phyloP scores from a whole-genome alignment of 2,888 invertebrate species.

The Brassicogethes aeneus region DNA sequence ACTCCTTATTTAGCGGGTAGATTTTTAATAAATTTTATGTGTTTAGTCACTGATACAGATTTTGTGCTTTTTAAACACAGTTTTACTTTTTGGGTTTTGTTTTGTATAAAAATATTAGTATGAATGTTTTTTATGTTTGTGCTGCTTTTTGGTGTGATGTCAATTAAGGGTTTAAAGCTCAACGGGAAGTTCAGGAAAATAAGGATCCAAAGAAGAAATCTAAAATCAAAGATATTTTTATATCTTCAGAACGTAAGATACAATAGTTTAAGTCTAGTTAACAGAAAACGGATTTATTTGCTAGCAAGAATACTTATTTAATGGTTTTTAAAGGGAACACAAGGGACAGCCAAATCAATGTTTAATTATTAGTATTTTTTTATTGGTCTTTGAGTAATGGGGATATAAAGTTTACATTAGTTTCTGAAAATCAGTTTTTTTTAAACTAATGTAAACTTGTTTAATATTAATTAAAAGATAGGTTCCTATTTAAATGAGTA shows the following conservation, averaged over 20 bases:
- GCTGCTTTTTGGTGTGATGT: constrained; percentile 50
- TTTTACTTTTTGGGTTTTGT: constrained; percentile 7
- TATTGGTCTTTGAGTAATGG: too few relatives aligned
- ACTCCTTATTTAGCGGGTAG: background rate
- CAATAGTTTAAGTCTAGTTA: too few relatives aligned
- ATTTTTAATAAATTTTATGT: constrained; percentile 4
- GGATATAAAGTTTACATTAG: too few relatives aligned
- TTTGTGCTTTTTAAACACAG: constrained; percentile 10
- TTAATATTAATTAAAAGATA: too few relatives aligned
- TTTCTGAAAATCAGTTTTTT: too few relatives aligned
- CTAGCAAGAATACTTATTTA: too few relatives aligned
- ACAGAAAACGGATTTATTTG: too few relatives aligned
- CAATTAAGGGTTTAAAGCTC: constrained; percentile 65
- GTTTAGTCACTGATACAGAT: constrained; percentile 6
- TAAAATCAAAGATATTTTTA: constrained; percentile 76
- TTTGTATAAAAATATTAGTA: constrained; percentile 22
- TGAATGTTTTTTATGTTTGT: constrained; percentile 42
- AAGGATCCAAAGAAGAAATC: constrained; percentile 63
- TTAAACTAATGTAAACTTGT: too few relatives aligned
- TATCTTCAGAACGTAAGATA: constrained; percentile 67
- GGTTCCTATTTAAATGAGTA: too few relatives aligned
- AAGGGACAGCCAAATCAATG: too few relatives aligned
- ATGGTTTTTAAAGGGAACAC: too few relatives aligned
- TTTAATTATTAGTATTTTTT: too few relatives aligned
- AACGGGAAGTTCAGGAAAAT: constrained; percentile 49